Conservation (phyloP, 1,140 invertebrate genomes). For the honey bee (Apis mellifera) region Amel_HAv3.1 CM009935.2:3854001-3854500, state of each 20-base stretch:
- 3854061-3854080: slow-evolving; percentile 51
- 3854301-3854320: not conserved
- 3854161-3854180: slow-evolving; percentile 18
- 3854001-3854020: slow-evolving; percentile 32
- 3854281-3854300: not conserved
- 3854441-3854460: too few species aligned
- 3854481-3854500: too few species aligned
- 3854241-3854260: slow-evolving; percentile 33
- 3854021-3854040: slow-evolving; percentile 37
- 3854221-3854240: slow-evolving; percentile 24
- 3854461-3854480: too few species aligned
- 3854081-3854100: slow-evolving; percentile 56
- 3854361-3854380: not conserved
- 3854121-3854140: slow-evolving; percentile 3
- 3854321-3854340: not conserved
- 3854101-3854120: slow-evolving; percentile 8
- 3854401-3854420: too few species aligned
- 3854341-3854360: not conserved
- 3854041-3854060: slow-evolving; percentile 14
- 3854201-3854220: not conserved
- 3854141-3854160: slow-evolving; percentile 30
- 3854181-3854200: not conserved
- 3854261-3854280: not conserved
- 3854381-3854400: not conserved
- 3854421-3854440: too few species aligned